Conservation (phyloP, 92 coral and sea anemone genomes). For the Parazoanthus darwini region DNA sequence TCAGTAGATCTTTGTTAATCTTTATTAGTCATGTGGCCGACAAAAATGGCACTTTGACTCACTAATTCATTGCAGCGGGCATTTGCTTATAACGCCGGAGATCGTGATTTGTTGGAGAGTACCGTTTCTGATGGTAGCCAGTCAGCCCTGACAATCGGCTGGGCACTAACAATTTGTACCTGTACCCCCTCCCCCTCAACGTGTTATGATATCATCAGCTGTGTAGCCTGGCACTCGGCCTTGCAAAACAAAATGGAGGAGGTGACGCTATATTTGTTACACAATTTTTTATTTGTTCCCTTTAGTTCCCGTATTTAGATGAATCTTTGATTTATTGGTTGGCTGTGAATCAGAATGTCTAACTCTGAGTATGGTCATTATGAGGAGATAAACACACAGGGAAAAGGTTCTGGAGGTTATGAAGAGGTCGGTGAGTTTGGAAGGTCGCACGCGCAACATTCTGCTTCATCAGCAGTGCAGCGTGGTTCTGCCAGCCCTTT, state of each 20-base stretch:
- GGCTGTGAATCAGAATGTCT: conserved; percentile 12
- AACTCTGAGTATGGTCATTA: conserved; percentile 39
- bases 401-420: background rate
- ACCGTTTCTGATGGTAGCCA: no score
- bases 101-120: no score
- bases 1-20: no score
- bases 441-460: background rate
- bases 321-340: background rate
- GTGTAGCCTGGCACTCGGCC: conserved; percentile 5
- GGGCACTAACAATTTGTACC: no score
- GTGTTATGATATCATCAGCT: background rate
- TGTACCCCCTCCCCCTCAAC: no score
- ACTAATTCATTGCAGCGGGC: no score
- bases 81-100: no score
- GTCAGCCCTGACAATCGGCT: no score
- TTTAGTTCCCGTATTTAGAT: conserved; percentile 4
- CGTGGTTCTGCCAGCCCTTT: conserved; percentile 28
- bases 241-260: background rate
- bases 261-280: background rate
- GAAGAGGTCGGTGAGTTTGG: conserved; percentile 24
- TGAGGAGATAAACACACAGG: conserved; percentile 32
- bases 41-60: no score
- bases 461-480: background rate
- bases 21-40: no score
- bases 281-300: background rate